Base-by-base conservation (phyloP, 2,888 invertebrate species). In the Chironomus riparius region DNA sequence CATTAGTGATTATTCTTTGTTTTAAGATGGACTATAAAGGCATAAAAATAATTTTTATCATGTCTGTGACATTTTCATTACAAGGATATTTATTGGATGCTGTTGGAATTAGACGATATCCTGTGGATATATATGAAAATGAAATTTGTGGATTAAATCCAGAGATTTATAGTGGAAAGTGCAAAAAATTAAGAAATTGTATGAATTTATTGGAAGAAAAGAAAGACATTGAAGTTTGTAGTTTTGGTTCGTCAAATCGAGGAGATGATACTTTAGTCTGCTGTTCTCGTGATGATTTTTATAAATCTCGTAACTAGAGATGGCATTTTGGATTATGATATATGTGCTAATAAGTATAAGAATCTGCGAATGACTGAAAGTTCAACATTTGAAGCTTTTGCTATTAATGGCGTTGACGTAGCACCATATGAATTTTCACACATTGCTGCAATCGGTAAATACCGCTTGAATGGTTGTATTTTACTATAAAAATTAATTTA, bases 361-460 rank as follows among this genome's bases (percentile, higher is more conserved):
- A 5, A 68, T 47, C 13, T 56, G 5, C 15, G 76, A 7, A 21
- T 3, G 15, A 68, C 2, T 12, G 71, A 71, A 28, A 21, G 15
- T 70, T 13, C 22, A 15, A n/a, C 1, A 13, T 69, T 5, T 2
- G 4, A 69, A 2, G n/a, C 18, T 15, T 71, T 24, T 48, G 71
- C 22, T 21, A 24, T 56, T 13, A 71, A 71, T 71, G 71, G 69
- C 12, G 76, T 68, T n/a, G 56, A 69, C 1, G 69, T 61, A 10
- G 68, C 38, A 18, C 24, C 50, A 0, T 22, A 21, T 47, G 76
- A 76, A 50, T 76, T 68, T 69, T 15, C 50, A 12, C 68, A 76
- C 56, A 61, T 76, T 80, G 79, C 80, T 13, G 81, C 81, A 2
- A 77, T 81, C 3, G 81, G 38, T 38, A 38, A 38, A 38, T 38